Base-by-base conservation (phyloP, 2,888 invertebrate genomes). In the Slavum lentiscoides region DNA sequence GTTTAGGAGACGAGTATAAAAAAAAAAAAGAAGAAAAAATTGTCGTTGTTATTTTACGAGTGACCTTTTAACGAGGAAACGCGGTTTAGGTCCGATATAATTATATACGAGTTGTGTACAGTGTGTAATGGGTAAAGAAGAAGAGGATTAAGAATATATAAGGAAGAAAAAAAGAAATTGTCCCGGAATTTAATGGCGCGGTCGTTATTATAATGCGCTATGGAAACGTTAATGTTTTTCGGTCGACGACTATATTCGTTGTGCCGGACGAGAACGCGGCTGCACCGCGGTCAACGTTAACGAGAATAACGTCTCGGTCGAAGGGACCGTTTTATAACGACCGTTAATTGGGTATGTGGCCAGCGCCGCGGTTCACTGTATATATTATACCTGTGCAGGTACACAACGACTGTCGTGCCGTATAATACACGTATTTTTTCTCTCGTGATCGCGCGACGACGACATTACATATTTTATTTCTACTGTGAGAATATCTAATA, bases 261-360 rank as follows among this genome's bases (percentile, higher is more conserved):
- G 30, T 30, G 49, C 49, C 23, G 23, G 61, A 73, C 73, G 62
- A 62, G 9, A 30, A 74, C 64, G 6, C 74, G 9, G 30, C 4
- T 4, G 2, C 30, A 4, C 30, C 55, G 37, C 23, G 61, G 53
- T 62, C 49, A 21, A 62, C 62, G 74, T 62, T 74, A 74, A 74
- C 62, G 74, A 62, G 74, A 74, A 74, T 37, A 58, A 66, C 74
- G 74, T 74, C 37, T 66, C 55, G 66, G 23, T 39, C 66, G 37
- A 66, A 74, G 74, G 74, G 74, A 74, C 66, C 39, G 64, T 66
- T 66, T 66, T 66, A 74, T 64, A 74, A 74, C n/a, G 74, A 74
- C 74, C 53, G 64, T 74, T 30, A 30, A 30, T 30, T 4, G 30
- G 1, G 30, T 4, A 30, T 30, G 30, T 30, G 30, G 30, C 4